A percentile compares a stretch with the other conserved stretches of the same genome.
These are phyloP conservation scores for Girardia tigrina DNA, from an alignment of 2,888 invertebrate species.

Conservation along the genomic window DNA sequence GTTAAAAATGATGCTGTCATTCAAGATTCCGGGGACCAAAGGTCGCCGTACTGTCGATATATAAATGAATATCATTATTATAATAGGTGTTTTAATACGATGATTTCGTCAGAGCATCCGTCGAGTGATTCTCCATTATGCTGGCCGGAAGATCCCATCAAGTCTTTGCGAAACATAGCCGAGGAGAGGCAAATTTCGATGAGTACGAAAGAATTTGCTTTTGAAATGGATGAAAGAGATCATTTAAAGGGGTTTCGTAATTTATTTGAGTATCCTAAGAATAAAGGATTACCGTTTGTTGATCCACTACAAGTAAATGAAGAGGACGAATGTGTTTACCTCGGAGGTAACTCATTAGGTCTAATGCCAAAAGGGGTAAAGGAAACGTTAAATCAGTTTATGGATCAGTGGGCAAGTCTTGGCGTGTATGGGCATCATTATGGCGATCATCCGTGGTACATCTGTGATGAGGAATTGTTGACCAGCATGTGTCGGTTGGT, in stretches of 20 bases:
- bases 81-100: no score
- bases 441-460: constrained; percentile 51
- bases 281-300: background rate
- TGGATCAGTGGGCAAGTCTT: constrained; percentile 52
- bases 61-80: no score
- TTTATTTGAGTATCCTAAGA: background rate
- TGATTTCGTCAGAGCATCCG: no score
- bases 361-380: constrained; percentile 53
- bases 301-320: constrained; percentile 42
- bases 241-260: background rate
- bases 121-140: no score
- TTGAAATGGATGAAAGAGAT: background rate
- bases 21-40: no score
- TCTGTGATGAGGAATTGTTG: constrained; percentile 49
- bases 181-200: background rate
- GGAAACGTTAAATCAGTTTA: constrained; percentile 47
- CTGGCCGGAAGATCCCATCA: no score
- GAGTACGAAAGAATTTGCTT: background rate
- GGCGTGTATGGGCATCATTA: constrained; percentile 48
- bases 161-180: background rate
- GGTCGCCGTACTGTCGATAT: no score
- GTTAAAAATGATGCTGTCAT: no score
- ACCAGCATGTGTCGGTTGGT: constrained; percentile 48
- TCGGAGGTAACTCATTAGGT: constrained; percentile 56
- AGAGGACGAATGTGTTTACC: constrained; percentile 53